Base-by-base conservation (phyloP, 2,888 invertebrate species). In the Eudasyphora cyanicolor region DNA sequence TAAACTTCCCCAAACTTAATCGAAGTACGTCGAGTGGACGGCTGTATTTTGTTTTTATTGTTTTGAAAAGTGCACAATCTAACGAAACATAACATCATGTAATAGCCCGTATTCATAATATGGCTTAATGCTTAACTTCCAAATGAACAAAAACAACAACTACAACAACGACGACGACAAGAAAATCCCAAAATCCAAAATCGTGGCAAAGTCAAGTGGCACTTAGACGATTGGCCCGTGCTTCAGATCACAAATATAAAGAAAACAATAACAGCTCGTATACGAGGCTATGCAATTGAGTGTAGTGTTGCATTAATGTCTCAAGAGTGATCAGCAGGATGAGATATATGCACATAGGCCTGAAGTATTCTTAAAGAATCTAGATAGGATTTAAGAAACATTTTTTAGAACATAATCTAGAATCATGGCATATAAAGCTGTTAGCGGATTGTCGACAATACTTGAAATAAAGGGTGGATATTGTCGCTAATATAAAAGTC, bases 181-280 rank as follows among this genome's bases (percentile, higher is more conserved):
- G 69, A 70, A 57, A 74, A 57, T 29, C 4, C 2, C n/a, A 62
- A 64, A 67, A 38, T 38, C 14, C 19, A 12, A 38, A 67, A 42
- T 67, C 67, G 67, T 79, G 67, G 54, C 74, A 73, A 84, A 81
- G 81, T 84, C 84, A 84, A 84, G 84, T 84, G 84, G 81, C 78
- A 77, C 69, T 78, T 67, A 62, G 51, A 77, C 70, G 62, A 80
- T 80, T 84, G 78, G 81, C 81, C 78, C 84, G 84, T 84, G 81
- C 84, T 81, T 77, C 73, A 76, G 21, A 49, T 35, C 49, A 75
- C 49, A 62, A 73, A 49, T 54, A 73, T 42, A 64, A 35, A n/a
- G 8, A 51, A 29, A 32, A 71, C 70, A 71, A 51, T 35, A 57
- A 21, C 1, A 54, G 24, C 24, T 14, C 27, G 27, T 27, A 8